Evolutionary conservation across 2,888 invertebrate species (phyloP), one percentile per base, ranked within the genome.

Genomic region (Cantharis rustica): DNA sequence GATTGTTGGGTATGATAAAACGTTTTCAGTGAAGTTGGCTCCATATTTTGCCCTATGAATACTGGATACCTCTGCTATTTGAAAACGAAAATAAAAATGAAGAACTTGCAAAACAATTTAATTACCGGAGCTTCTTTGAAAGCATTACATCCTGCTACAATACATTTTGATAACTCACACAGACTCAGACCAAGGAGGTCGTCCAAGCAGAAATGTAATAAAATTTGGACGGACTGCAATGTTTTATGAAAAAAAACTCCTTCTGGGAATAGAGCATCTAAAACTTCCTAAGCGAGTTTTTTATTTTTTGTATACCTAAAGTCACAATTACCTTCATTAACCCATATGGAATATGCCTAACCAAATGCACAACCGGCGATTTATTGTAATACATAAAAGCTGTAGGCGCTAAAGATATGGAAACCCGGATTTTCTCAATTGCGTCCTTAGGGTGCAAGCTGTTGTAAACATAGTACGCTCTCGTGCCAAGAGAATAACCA

Each of bases 401-500:
- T n/a, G 94, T 91, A 0, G 94, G 94, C 0, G 93, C 94, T 69
- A 94, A 86, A 16, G 93, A 90, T 4, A 88, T 83, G 80, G 93
- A 91, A 79, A 93, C 92, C 0, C 92, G 91, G 77, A 91, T 89
- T 23, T 94, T 89, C 70, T 92, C 90, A 66, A 91, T 90, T 76
- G 95, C 93, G 82, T 94, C 93, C 77, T 93, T 91, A 0, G 94
- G 92, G 83, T 91, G 90, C 26, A 92, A 91, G 0, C 93, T 92
- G 68, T 93, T 90, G 86, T 95, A 90, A 62, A 93, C 93, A 82
- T 93, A 92, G 77, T 93, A 90, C 75, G 92, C 89, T 0, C 95
- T 93, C 0, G 95, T 94, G 2, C 97, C 97, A 91, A 97, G 95
- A 0, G 96, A 97, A 87, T 97, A 96, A 0, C 97, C 98, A 64